Evolutionary conservation across 2,113 vertebrate genomes (phyloP).

Genomic region (Oreochromis aureus): DNA sequence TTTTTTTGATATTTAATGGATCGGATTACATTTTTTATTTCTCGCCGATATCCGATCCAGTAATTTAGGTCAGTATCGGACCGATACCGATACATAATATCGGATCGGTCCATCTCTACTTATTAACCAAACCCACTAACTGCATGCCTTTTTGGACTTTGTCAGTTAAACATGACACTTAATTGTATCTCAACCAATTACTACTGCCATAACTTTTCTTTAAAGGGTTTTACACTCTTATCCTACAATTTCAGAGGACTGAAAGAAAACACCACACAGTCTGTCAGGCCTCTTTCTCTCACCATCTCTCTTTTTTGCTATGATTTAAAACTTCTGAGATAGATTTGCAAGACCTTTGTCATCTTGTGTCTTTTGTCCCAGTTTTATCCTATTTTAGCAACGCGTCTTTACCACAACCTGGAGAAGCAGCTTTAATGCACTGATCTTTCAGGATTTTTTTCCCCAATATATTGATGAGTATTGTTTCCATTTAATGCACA

Average conservation of each 20-base stretch:
- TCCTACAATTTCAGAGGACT: not conserved
- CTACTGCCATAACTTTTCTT: not conserved
- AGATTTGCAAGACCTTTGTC: not conserved
- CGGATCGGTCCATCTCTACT: too few species aligned
- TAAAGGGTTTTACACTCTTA: not conserved
- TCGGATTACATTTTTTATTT: too few species aligned
- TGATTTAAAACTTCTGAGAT: not conserved
- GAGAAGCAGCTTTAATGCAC: not conserved
- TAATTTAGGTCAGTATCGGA: too few species aligned
- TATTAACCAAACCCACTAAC: not conserved
- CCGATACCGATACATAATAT: too few species aligned
- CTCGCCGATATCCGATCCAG: too few species aligned
- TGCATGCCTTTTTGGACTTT: rapidly evolving
- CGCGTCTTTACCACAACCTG: not conserved
- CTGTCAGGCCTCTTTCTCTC: not conserved
- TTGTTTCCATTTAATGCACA: not conserved
- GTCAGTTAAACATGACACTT: not conserved
- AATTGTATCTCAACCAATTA: not conserved
- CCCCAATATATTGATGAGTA: not conserved
- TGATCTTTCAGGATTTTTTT: not conserved
- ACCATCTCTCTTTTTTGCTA: not conserved
- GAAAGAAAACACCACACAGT: not conserved
- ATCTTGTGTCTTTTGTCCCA: not conserved
- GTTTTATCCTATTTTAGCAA: not conserved
- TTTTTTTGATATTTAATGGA: too few species aligned